Conservation (phyloP, 1,140 invertebrate genomes). For the Cotesia chilonis region DNA sequence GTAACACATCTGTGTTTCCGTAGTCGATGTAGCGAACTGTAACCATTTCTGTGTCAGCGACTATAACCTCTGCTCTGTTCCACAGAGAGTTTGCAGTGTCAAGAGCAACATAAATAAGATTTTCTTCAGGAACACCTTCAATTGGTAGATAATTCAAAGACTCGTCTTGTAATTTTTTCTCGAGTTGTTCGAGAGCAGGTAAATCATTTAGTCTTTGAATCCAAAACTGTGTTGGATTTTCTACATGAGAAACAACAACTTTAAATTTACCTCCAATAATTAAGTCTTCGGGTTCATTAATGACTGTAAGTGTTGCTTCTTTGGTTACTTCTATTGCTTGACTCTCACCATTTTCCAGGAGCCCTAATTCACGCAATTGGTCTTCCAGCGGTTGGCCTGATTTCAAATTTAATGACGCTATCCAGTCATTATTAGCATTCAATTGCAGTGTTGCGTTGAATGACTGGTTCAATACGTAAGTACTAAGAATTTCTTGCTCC, state of each 20-base stretch:
- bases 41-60: slow-evolving; percentile 74
- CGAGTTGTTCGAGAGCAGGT: slow-evolving; percentile 44
- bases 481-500: slow-evolving; percentile 49
- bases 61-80: slow-evolving; percentile 84
- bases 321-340: slow-evolving; percentile 29
- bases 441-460: slow-evolving; percentile 54
- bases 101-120: slow-evolving; percentile 75
- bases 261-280: slow-evolving; percentile 46
- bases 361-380: slow-evolving; percentile 39
- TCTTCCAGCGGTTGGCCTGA: slow-evolving; percentile 53
- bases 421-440: slow-evolving; percentile 52
- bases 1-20: slow-evolving; percentile 76
- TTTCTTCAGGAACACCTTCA: slow-evolving; percentile 67
- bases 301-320: not conserved
- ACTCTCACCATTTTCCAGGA: slow-evolving; percentile 17
- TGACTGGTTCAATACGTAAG: slow-evolving; percentile 44
- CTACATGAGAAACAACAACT: slow-evolving; percentile 49
- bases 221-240: slow-evolving; percentile 58
- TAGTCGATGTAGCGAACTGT: slow-evolving; percentile 85
- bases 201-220: slow-evolving; percentile 46
- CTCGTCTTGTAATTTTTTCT: slow-evolving; percentile 70
- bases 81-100: slow-evolving; percentile 78
- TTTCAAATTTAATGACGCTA: slow-evolving; percentile 48
- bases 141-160: slow-evolving; percentile 64
- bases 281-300: slow-evolving; percentile 37